Evolutionary conservation across 2,113 vertebrate species (phyloP), one percentile per base, ranked within the genome.

Genomic region (Platysteira castanea): DNA sequence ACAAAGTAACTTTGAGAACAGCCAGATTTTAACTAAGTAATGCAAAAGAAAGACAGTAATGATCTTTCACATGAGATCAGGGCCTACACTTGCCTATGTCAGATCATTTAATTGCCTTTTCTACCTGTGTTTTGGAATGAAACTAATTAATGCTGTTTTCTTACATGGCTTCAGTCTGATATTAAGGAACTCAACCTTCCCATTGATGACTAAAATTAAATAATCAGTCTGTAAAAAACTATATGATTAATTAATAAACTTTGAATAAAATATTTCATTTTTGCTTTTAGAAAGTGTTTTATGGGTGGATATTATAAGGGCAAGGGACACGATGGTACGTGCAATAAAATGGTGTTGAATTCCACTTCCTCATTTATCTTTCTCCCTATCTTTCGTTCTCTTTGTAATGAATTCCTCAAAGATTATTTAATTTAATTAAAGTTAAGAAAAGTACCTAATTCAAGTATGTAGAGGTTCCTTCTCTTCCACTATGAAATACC

Each of bases 241-340:
- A 92, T 97, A 97, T 97, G 84, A 98, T 98, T 98, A 97, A 97
- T 98, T 98, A 98, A 98, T 95, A 96, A 97, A 96, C 86, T 95
- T 96, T 64, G 84, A 97, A 93, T 81, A 96, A 96, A 98, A 98
- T 93, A 91, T 96, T 96, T 97, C 6, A 89, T 89, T 97, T 97
- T 96, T 65, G 84, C 41, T 93, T 97, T 97, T 84, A 81, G 95
- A 93, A 93, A 96, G 88, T 73, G 59, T 92, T 95, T 95, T 85
- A 89, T 22, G 41, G 73, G 42, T 96, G 95, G 89, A 87, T 87
- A 96, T 90, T 95, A 81, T 87, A 78, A 97, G 97, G 93, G 79
- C 71, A 92, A 82, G 89, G 73, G 79, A 89, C 44, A 81, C 13
- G 46, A 77, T 52, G 64, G 76, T 95, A 93, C 1, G 2, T 92